phyloP scores from a whole-genome alignment of 2,113 vertebrate genomes.

The Mesembrinibis cayennensis region DNA sequence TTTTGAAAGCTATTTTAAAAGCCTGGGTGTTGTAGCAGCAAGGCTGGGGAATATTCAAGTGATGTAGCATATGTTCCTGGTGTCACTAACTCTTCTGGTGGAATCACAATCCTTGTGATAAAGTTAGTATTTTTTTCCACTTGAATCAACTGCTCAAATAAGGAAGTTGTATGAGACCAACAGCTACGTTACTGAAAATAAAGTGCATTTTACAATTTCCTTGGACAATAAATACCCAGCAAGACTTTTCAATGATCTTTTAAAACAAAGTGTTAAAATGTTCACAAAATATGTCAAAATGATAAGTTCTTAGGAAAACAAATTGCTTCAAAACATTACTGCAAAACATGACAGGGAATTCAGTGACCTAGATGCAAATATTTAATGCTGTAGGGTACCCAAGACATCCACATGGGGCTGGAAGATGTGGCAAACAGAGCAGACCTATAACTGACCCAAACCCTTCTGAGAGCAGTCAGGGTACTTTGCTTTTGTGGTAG shows the following conservation, averaged over 20 bases:
- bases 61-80: not conserved
- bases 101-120: not conserved
- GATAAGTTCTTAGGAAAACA: not conserved
- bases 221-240: not conserved
- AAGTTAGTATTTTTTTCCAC: not conserved
- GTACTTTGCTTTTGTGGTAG: not conserved
- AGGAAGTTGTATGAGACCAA: not conserved
- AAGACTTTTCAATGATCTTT: not conserved
- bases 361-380: not conserved
- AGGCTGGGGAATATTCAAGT: not conserved
- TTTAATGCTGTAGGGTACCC: not conserved
- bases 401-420: not conserved
- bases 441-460: not conserved
- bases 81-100: not conserved
- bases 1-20: conserved; percentile 24
- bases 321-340: not conserved
- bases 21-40: not conserved
- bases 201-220: not conserved
- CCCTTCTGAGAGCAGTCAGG: not conserved
- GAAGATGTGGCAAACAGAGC: not conserved
- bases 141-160: not conserved
- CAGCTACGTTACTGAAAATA: not conserved
- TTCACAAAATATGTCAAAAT: not conserved
- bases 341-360: not conserved
- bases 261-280: not conserved